Percentiles rank a stretch among this genome's conserved stretches.
These are phyloP conservation scores for Miltochrista miniata DNA, from an alignment of 2,888 invertebrate genomes.

Conservation along the genomic window DNA sequence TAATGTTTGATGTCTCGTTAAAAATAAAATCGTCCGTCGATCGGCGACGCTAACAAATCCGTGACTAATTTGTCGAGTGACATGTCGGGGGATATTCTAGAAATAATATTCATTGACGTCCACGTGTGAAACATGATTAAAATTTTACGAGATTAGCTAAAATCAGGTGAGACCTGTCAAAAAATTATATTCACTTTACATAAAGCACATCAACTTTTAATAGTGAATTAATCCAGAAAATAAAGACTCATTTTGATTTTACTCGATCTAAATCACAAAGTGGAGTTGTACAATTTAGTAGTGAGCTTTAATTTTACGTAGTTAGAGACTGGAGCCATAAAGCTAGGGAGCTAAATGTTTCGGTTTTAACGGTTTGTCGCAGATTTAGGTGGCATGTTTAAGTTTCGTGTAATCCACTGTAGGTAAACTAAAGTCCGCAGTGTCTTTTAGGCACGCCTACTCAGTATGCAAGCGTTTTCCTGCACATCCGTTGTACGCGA, in stretches of 20 bases:
- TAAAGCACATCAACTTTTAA: too few relatives aligned
- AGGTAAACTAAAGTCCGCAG: slow-evolving; percentile 79
- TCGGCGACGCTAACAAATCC: slow-evolving; percentile 77
- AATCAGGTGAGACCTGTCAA: slow-evolving; percentile 36
- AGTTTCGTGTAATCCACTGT: slow-evolving; percentile 79
- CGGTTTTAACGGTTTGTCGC: slow-evolving; percentile 64
- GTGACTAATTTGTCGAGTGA: slow-evolving; percentile 80
- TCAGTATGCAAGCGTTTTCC: slow-evolving; percentile 83
- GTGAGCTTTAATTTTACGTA: slow-evolving; percentile 45
- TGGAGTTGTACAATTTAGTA: slow-evolving; percentile 37
- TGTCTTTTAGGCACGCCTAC: slow-evolving; percentile 82
- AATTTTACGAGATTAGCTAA: slow-evolving; percentile 73
- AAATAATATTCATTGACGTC: slow-evolving; percentile 69
- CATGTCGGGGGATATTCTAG: slow-evolving; percentile 61
- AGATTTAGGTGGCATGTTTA: slow-evolving; percentile 78
- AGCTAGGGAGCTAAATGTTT: slow-evolving; percentile 59
- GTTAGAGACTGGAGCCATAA: slow-evolving; percentile 50
- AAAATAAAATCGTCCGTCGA: slow-evolving; percentile 77
- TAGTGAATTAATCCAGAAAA: too few relatives aligned
- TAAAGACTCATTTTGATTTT: too few relatives aligned
- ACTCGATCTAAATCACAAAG: slow-evolving; percentile 31
- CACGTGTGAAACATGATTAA: slow-evolving; percentile 61
- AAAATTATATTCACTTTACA: too few relatives aligned
- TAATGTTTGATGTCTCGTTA: slow-evolving; percentile 82
- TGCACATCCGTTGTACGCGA: slow-evolving; percentile 80